Percentiles rank a stretch among this genome's conserved stretches.
Conservation (phyloP, 2,113 vertebrate species). For the Thinocorus orbignyianus region DNA sequence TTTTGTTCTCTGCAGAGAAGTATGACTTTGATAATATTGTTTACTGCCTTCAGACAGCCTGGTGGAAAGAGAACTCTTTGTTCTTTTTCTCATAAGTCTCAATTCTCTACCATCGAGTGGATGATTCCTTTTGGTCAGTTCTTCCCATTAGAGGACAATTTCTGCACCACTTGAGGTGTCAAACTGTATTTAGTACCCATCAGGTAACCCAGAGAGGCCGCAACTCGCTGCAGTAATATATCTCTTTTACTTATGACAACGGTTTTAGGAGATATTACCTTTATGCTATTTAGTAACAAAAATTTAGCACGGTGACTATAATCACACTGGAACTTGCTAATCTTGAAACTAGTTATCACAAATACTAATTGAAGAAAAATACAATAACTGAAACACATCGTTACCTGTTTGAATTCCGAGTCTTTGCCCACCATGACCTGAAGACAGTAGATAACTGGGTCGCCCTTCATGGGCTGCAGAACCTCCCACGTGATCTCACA, state of each 20-base stretch:
- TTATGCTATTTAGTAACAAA: neutral
- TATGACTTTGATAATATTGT: neutral
- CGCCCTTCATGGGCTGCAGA: conserved; percentile 91
- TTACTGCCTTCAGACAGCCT: neutral
- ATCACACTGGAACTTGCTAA: neutral
- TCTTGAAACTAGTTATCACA: neutral
- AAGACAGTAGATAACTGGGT: conserved; percentile 91
- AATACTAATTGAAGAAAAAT: neutral
- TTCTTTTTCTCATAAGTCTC: neutral
- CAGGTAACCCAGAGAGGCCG: neutral
- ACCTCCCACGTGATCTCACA: conserved; percentile 94
- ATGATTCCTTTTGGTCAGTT: neutral
- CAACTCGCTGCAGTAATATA: neutral
- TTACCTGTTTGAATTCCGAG: conserved; percentile 97
- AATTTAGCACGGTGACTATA: neutral
- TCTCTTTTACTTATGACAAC: neutral
- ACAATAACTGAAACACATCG: neutral
- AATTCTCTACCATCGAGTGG: neutral
- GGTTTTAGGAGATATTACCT: neutral
- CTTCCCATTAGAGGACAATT: neutral
- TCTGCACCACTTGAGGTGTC: neutral
- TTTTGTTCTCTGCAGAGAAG: neutral
- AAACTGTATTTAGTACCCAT: neutral
- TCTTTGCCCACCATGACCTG: conserved; percentile 93
- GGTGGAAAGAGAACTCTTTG: neutral